Conservation (phyloP, 35 echinoderm and acorn worm genomes). For the Heliocidaris tuberculata region DNA sequence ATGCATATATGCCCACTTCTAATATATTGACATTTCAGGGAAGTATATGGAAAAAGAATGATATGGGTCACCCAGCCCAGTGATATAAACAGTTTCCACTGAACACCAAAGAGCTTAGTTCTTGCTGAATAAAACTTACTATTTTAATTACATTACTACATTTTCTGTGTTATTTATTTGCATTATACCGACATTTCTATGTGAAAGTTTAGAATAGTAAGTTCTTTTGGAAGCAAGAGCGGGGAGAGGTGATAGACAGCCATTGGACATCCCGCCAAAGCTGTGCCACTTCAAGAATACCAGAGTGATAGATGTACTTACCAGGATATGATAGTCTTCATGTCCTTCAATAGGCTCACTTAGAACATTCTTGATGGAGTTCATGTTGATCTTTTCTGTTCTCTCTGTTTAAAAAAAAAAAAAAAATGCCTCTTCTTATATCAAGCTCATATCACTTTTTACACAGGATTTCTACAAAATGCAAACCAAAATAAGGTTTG, state of each 20-base stretch:
- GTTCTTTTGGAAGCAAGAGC: not conserved
- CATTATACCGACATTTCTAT: not conserved
- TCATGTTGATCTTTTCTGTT: slow-evolving; percentile 95
- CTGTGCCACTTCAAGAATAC: no score
- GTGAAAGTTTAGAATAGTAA: not conserved
- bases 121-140: no score
- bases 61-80: no score
- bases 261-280: no score
- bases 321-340: slow-evolving; percentile 96
- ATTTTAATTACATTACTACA: not conserved
- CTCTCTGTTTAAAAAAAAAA: slow-evolving; percentile 69
- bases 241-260: not conserved
- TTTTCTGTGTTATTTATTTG: not conserved
- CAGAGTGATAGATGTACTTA: slow-evolving; percentile 32
- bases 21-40: no score
- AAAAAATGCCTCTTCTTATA: not conserved
- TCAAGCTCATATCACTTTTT: not conserved
- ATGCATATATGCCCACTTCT: no score
- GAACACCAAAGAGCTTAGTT: no score
- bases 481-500: no score
- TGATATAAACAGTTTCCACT: no score
- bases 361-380: slow-evolving; percentile 87
- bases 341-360: slow-evolving; percentile 98
- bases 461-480: no score
- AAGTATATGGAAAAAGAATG: no score